Percentiles rank a stretch among this genome's conserved stretches.
phyloP scores from a whole-genome alignment of 2,113 vertebrate species.

The Chaetorhynchus papuensis region DNA sequence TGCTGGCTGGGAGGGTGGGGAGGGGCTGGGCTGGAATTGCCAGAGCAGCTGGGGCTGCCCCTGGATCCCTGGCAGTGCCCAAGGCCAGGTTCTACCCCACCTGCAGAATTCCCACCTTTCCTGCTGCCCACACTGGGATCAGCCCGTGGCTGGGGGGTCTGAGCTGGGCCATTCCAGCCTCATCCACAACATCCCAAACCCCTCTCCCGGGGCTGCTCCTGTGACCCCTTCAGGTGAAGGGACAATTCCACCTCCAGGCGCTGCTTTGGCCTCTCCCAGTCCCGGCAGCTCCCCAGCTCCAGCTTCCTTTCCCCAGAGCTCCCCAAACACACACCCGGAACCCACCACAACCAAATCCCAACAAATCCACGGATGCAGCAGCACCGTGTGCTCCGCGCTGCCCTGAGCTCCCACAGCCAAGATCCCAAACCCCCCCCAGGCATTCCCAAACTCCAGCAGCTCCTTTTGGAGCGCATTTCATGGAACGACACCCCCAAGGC shows the following conservation, averaged over 20 bases:
- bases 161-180: neutral
- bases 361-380: neutral
- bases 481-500: accelerated
- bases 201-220: neutral
- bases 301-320: accelerated
- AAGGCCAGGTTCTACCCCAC: neutral
- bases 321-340: neutral
- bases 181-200: neutral
- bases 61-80: neutral
- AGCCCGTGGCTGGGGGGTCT: neutral
- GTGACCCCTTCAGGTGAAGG: accelerated
- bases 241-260: too few species aligned
- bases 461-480: accelerated
- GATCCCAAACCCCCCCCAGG: neutral
- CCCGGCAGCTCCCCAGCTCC: neutral
- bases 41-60: neutral
- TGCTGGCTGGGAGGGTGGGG: too few species aligned
- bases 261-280: accelerated
- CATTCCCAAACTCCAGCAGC: neutral
- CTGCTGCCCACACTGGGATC: neutral
- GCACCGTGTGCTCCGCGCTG: accelerated
- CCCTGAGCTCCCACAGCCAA: neutral
- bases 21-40: too few species aligned
- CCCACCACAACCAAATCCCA: neutral
- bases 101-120: neutral